These are phyloP conservation scores for Paguma larvata DNA, from an alignment of 2,797 vertebrate genomes.

Conservation along the genomic window DNA sequence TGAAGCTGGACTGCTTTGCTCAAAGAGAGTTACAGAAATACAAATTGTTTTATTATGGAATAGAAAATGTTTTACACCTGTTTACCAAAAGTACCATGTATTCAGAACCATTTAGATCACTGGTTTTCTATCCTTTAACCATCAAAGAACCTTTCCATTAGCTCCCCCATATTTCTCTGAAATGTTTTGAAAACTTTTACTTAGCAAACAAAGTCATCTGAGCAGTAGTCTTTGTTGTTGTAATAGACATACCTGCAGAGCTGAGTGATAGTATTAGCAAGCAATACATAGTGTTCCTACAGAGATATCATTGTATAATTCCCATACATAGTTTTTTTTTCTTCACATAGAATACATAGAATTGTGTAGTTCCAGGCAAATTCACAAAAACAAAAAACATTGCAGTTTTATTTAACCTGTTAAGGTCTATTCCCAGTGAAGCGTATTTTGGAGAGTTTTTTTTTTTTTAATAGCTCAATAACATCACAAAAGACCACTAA, in stretches of 20 bases:
- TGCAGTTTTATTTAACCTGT: conserved; percentile 17
- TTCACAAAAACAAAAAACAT: not conserved
- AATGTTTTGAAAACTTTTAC: not conserved
- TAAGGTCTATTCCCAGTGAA: not conserved
- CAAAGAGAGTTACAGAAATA: not conserved
- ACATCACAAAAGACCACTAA: conserved; percentile 5
- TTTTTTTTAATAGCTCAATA: not conserved
- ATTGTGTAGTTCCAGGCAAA: not conserved
- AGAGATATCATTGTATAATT: not conserved
- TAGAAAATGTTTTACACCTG: not conserved
- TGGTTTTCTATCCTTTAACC: not conserved
- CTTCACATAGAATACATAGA: not conserved
- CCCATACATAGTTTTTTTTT: not conserved
- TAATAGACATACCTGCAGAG: not conserved
- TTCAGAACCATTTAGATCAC: not conserved
- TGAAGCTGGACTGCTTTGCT: not conserved
- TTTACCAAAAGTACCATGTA: not conserved
- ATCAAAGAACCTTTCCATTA: not conserved
- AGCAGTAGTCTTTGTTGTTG: not conserved
- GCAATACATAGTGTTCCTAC: not conserved
- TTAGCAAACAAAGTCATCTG: conserved; percentile 8
- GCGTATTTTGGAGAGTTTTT: not conserved
- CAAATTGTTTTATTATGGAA: too few relatives aligned
- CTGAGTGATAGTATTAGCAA: not conserved
- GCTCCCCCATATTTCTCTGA: not conserved